Conservation (phyloP, 2,113 vertebrate genomes). For the Sinocyclocheilus grahami region DNA sequence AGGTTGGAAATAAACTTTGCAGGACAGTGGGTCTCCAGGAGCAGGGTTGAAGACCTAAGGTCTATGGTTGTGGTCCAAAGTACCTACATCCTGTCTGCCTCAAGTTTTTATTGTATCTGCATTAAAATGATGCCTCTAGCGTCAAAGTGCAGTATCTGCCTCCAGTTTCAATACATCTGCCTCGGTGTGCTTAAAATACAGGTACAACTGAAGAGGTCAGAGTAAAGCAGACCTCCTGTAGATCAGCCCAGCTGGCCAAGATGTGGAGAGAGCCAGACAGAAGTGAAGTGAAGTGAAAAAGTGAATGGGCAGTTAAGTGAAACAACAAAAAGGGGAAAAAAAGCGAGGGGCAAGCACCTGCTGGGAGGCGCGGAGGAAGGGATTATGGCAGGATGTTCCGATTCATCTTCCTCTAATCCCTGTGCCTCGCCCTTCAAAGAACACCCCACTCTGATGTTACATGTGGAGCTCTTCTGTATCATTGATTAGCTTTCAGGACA, state of each 20-base stretch:
- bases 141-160: neutral
- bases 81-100: neutral
- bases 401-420: conserved; percentile 72
- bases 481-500: conserved; percentile 60
- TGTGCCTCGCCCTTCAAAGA: conserved; percentile 65
- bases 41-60: neutral
- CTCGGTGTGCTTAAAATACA: neutral
- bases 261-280: neutral
- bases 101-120: neutral
- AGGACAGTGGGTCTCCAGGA: neutral
- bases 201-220: neutral
- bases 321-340: neutral
- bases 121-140: neutral
- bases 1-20: neutral
- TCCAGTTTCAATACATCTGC: neutral
- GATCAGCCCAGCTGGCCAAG: conserved; percentile 15
- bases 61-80: neutral
- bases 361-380: conserved; percentile 32
- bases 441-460: conserved; percentile 65
- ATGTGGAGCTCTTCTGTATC: conserved; percentile 57
- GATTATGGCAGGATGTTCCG: conserved; percentile 73
- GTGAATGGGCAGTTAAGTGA: neutral
- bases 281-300: neutral
- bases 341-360: conserved; percentile 45
- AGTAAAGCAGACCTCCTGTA: neutral